Percentiles rank a stretch among this genome's conserved stretches.
These are phyloP conservation scores for Sminthurides aquaticus DNA, from an alignment of 2,888 invertebrate genomes.

Conservation along the genomic window DNA sequence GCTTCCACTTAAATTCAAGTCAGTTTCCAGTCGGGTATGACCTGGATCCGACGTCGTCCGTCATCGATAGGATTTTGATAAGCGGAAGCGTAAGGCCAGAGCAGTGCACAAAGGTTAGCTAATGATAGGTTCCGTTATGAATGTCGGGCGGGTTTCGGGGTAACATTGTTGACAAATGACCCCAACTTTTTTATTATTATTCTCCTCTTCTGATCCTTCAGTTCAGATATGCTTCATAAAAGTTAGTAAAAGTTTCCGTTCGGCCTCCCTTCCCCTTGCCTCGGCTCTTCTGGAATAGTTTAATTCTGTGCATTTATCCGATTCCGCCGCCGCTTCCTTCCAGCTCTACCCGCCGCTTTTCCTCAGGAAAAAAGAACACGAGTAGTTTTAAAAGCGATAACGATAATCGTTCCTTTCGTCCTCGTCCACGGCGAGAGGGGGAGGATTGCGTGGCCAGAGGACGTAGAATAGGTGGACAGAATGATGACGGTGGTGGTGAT, in stretches of 20 bases:
- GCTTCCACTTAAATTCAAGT: too few relatives aligned
- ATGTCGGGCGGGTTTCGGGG: too few relatives aligned
- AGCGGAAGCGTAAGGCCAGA: not conserved
- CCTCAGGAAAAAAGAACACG: not conserved
- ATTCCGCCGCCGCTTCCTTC: too few relatives aligned
- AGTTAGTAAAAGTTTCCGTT: not conserved
- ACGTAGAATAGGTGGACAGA: not conserved
- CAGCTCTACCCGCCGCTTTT: too few relatives aligned
- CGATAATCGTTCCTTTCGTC: not conserved
- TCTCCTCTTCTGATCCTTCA: too few relatives aligned
- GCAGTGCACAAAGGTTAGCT: not conserved
- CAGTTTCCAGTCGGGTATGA: too few relatives aligned
- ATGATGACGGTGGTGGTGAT: not conserved
- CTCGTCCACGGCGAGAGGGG: not conserved
- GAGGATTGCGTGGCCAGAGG: not conserved
- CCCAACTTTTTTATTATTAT: not conserved
- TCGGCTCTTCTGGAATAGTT: too few relatives aligned
- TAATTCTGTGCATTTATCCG: not conserved
- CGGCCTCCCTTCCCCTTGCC: not conserved
- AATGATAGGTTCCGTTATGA: not conserved
- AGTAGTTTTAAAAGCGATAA: not conserved
- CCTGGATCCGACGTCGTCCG: too few relatives aligned
- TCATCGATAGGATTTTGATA: not conserved
- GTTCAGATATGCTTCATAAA: not conserved
- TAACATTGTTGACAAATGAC: not conserved